phyloP scores from a whole-genome alignment of 1,140 invertebrate genomes.

The Saccostrea glomerata region DNA sequence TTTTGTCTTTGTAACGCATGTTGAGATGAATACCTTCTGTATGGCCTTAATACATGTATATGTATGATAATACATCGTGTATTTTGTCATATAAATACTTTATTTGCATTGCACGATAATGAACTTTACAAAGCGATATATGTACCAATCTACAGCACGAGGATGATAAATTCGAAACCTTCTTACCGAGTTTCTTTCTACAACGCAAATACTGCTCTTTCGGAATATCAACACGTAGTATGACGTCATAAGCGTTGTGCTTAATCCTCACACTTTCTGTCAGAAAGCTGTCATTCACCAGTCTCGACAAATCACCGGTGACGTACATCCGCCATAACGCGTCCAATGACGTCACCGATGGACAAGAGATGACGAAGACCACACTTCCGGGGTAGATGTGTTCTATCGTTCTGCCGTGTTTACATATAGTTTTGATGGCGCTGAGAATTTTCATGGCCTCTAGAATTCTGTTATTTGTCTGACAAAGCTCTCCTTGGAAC shows the following conservation, averaged over 20 bases:
- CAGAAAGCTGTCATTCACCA: conserved; percentile 50
- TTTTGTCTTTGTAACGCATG: no score
- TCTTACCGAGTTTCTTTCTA: conserved; percentile 20
- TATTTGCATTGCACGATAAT: no score
- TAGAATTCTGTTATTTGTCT: conserved; percentile 42
- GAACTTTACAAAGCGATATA: no score
- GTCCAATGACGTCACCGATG: conserved; percentile 50
- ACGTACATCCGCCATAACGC: conserved; percentile 53
- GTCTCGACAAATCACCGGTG: conserved; percentile 38
- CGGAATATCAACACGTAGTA: conserved; percentile 39
- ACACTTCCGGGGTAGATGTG: conserved; percentile 60
- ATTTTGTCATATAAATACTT: no score
- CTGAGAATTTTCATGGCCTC: conserved; percentile 48
- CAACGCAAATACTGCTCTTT: conserved; percentile 37
- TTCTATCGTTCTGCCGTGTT: conserved; percentile 56
- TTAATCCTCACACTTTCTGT: conserved; percentile 36
- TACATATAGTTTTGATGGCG: conserved; percentile 52
- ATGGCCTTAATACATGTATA: no score
- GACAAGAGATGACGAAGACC: conserved; percentile 55
- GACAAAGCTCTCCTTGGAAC: conserved; percentile 44
- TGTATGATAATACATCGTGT: no score
- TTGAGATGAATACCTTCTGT: no score
- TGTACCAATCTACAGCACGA: no score
- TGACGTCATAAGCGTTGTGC: conserved; percentile 32
- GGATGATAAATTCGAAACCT: no score